Percentiles rank a stretch among this genome's conserved stretches.
Conservation (phyloP, 2,797 vertebrate species). For the Cyprinodon diabolis region DNA sequence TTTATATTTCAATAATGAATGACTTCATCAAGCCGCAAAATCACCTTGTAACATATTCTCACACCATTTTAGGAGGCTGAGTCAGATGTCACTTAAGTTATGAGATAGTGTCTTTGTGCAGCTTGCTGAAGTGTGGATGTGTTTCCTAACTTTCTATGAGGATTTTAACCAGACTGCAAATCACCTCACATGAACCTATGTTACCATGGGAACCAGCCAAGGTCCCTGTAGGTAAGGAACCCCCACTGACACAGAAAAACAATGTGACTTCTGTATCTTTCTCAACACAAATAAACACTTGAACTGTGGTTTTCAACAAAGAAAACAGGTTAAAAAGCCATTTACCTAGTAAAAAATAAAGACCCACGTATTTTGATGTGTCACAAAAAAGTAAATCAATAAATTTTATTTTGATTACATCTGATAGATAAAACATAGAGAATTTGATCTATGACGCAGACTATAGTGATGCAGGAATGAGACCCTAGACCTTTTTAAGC, state of each 20-base stretch:
- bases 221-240: neutral
- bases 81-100: neutral
- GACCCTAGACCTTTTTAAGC: too few species aligned
- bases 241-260: neutral
- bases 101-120: neutral
- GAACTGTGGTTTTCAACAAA: neutral
- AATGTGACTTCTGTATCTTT: slow-evolving; percentile 4
- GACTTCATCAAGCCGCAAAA: neutral
- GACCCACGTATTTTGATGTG: neutral
- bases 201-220: slow-evolving; percentile 11
- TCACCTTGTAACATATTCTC: neutral
- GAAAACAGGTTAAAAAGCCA: neutral
- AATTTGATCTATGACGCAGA: neutral
- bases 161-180: slow-evolving; percentile 4
- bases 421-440: neutral
- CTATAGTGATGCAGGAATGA: neutral
- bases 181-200: neutral
- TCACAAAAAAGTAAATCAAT: neutral
- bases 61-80: neutral
- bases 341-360: neutral
- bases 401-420: neutral
- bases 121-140: neutral
- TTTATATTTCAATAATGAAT: neutral
- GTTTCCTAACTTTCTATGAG: neutral
- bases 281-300: neutral